Conservation (phyloP, 2,113 vertebrate species). For the Arenaria interpres region DNA sequence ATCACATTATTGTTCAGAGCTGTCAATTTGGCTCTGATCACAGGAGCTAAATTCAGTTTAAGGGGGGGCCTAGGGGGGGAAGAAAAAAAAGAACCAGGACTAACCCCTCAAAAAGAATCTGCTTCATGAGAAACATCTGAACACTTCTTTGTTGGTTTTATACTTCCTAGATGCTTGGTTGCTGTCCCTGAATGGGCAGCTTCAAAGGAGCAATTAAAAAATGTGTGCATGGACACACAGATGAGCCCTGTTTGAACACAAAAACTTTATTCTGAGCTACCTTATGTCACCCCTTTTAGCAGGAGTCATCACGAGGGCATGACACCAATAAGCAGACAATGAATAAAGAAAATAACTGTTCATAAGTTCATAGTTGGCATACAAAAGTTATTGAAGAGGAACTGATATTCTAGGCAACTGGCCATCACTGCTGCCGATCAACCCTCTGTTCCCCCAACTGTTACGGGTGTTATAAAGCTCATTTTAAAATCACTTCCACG, state of each 20-base stretch:
- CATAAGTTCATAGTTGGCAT: slow-evolving; percentile 68
- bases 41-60: slow-evolving; percentile 47
- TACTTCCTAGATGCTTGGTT: slow-evolving; percentile 64
- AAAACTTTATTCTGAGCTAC: slow-evolving; percentile 75
- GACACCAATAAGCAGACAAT: slow-evolving; percentile 72
- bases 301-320: slow-evolving; percentile 68
- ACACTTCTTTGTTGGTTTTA: slow-evolving; percentile 62
- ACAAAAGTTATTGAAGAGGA: slow-evolving; percentile 68
- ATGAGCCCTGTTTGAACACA: slow-evolving; percentile 71
- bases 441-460: not conserved
- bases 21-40: slow-evolving; percentile 34
- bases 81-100: not conserved
- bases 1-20: slow-evolving; percentile 16
- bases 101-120: slow-evolving; percentile 1
- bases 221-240: slow-evolving; percentile 67
- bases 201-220: slow-evolving; percentile 73
- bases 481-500: not conserved
- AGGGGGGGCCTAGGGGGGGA: not conserved
- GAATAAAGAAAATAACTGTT: slow-evolving; percentile 75
- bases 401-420: slow-evolving; percentile 59
- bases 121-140: slow-evolving; percentile 60
- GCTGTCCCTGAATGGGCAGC: slow-evolving; percentile 48
- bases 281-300: slow-evolving; percentile 76
- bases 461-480: not conserved
- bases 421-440: slow-evolving; percentile 34